Evolutionary conservation across 2,888 invertebrate genomes (phyloP).

Genomic region (Imbricaverruca yamaguchii): DNA sequence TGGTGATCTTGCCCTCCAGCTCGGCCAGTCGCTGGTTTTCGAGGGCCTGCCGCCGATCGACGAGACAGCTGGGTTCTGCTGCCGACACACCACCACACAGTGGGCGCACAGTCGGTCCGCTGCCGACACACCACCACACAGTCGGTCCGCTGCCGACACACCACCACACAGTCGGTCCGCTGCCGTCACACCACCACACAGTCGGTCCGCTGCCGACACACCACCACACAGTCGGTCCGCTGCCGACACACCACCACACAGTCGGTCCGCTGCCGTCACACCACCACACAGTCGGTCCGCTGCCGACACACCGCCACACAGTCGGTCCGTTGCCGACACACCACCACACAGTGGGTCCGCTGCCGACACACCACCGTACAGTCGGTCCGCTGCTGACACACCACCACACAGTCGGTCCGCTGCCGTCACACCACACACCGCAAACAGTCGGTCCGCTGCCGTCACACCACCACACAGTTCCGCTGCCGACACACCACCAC

Average conservation of each 20-base stretch:
- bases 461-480: not conserved
- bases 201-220: not conserved
- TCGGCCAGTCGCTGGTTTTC: constrained; percentile 13
- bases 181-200: too few relatives aligned
- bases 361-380: too few relatives aligned
- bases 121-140: too few relatives aligned
- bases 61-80: not conserved
- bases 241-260: too few relatives aligned
- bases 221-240: not conserved
- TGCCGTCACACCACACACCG: too few relatives aligned
- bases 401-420: not conserved
- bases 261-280: not conserved
- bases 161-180: not conserved
- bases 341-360: not conserved
- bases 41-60: not conserved
- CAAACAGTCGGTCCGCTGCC: not conserved
- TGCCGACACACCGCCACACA: too few relatives aligned
- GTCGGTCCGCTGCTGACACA: not conserved
- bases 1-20: constrained; percentile 4
- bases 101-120: not conserved
- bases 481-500: not conserved
- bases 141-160: not conserved
- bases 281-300: not conserved
- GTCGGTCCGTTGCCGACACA: not conserved
- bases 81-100: too few relatives aligned